These are phyloP conservation scores for Cheilosia vulpina DNA, from an alignment of 2,888 invertebrate species.

Conservation along the genomic window DNA sequence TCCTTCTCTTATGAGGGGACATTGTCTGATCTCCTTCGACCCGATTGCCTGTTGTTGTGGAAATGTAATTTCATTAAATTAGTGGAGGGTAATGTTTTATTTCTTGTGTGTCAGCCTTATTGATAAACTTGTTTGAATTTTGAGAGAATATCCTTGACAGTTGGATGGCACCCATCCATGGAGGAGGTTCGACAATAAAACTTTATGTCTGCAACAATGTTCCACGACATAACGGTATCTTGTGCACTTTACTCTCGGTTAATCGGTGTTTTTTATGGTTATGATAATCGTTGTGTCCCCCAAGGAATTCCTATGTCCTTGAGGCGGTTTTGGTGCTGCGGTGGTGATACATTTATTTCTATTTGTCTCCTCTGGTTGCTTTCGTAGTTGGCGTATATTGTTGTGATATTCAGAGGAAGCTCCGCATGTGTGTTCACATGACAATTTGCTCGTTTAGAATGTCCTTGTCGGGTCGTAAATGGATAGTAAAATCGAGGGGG, in stretches of 20 bases:
- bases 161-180: not conserved
- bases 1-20: constrained; percentile 9
- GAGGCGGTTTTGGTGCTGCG: constrained; percentile 1
- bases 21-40: constrained; percentile 13
- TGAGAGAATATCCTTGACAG: constrained; percentile 14
- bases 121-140: constrained; percentile 18
- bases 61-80: constrained; percentile 37
- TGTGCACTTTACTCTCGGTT: constrained; percentile 42
- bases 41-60: constrained; percentile 27
- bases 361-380: constrained; percentile 17
- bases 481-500: constrained; percentile 48
- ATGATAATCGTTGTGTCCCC: constrained; percentile 55
- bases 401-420: constrained; percentile 8
- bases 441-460: constrained; percentile 35
- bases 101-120: not conserved
- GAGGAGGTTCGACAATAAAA: constrained; percentile 49
- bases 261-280: constrained; percentile 62
- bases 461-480: constrained; percentile 42
- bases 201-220: constrained; percentile 65
- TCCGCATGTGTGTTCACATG: constrained; percentile 29
- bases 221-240: constrained; percentile 14
- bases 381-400: constrained; percentile 10
- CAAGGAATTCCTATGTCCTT: constrained; percentile 38
- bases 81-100: not conserved
- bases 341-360: constrained; percentile 31